Conservation (phyloP, 1,140 invertebrate genomes). For the Paralvinella palmiformis region DNA sequence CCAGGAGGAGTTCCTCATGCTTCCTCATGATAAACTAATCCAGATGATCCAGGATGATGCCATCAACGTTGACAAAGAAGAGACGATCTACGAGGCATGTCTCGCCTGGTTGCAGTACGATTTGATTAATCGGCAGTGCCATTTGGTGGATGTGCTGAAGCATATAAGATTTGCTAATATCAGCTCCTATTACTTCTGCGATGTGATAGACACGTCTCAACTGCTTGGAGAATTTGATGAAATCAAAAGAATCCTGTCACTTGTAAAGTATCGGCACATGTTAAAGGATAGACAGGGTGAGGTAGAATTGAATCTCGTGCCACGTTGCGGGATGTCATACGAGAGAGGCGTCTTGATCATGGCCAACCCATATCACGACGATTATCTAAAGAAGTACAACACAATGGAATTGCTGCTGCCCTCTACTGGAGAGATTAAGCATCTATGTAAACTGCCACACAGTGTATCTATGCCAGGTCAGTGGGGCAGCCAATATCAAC, state of each 20-base stretch:
- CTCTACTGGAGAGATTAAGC: constrained; percentile 36
- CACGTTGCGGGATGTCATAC: constrained; percentile 40
- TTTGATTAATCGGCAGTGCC: constrained; percentile 27
- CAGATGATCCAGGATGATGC: constrained; percentile 55
- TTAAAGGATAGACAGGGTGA: constrained; percentile 40
- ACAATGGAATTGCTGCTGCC: constrained; percentile 42
- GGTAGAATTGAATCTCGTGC: constrained; percentile 45
- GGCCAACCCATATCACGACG: constrained; percentile 45
- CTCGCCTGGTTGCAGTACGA: constrained; percentile 54
- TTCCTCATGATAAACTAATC: constrained; percentile 48
- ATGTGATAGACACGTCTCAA: constrained; percentile 52
- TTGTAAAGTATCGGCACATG: constrained; percentile 42
- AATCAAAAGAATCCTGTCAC: constrained; percentile 27
- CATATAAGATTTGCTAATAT: constrained; percentile 56
- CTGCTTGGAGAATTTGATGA: constrained; percentile 37
- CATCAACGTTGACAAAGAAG: constrained; percentile 56
- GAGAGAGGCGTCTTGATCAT: constrained; percentile 43
- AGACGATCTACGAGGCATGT: constrained; percentile 56
- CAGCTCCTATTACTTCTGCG: constrained; percentile 59
- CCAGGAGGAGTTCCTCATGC: constrained; percentile 39
- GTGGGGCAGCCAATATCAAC: too few relatives aligned
- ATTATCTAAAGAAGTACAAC: constrained; percentile 41
- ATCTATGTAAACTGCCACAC: constrained; percentile 43
- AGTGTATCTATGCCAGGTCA: constrained; percentile 45
- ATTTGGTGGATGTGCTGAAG: constrained; percentile 50